These are phyloP conservation scores for Brachyhypopomus gauderio DNA, from an alignment of 2,113 vertebrate species.

Conservation along the genomic window DNA sequence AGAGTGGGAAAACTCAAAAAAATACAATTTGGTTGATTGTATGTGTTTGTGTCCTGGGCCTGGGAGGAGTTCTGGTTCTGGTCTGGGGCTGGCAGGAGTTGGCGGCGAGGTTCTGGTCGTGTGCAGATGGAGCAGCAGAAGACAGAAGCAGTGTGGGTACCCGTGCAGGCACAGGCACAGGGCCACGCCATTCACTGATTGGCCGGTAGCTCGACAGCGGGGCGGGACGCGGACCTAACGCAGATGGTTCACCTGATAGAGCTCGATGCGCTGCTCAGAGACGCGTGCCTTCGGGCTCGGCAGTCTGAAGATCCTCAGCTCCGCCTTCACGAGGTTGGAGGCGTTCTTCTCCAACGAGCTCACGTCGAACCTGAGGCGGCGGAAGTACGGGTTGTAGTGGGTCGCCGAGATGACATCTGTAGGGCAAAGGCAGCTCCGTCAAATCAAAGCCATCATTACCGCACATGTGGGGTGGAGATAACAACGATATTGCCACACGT, in stretches of 20 bases:
- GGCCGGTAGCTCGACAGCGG: not conserved
- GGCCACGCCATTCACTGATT: not conserved
- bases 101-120: too few relatives aligned
- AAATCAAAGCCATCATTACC: not conserved
- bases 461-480: not conserved
- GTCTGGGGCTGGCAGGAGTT: too few relatives aligned
- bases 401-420: conserved; percentile 71
- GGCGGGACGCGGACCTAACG: not conserved
- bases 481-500: not conserved
- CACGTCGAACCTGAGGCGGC: conserved; percentile 87
- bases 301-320: conserved; percentile 91
- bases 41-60: not conserved
- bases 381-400: conserved; percentile 72
- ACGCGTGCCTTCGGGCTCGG: conserved; percentile 87
- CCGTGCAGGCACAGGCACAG: not conserved
- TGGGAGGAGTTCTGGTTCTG: too few relatives aligned
- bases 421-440: conserved; percentile 39
- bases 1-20: not conserved
- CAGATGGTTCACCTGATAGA: conserved; percentile 86
- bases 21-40: not conserved
- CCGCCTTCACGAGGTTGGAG: conserved; percentile 92
- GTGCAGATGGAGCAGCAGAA: too few relatives aligned
- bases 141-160: not conserved
- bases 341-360: conserved; percentile 92
- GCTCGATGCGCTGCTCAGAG: conserved; percentile 91